phyloP scores from a whole-genome alignment of 2,113 vertebrate species.

The Phalacrocorax brasilianus region DNA sequence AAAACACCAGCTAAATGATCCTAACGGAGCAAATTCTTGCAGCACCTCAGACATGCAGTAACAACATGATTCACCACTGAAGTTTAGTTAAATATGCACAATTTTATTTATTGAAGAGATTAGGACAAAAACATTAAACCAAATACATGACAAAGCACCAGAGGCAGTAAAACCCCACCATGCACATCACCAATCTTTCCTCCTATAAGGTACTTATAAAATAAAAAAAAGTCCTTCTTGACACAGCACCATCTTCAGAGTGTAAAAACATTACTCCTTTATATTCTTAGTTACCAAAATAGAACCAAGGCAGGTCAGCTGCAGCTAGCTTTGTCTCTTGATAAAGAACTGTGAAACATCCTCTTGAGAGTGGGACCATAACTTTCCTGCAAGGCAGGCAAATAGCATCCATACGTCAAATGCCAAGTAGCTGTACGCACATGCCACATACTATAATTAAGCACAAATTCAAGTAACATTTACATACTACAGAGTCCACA shows the following conservation, averaged over 20 bases:
- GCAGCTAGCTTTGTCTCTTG: constrained; percentile 82
- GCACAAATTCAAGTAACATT: constrained; percentile 99
- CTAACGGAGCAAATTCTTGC: neutral
- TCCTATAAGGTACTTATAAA: constrained; percentile 76
- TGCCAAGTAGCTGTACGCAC: constrained; percentile 84
- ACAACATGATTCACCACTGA: neutral
- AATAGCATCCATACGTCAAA: constrained; percentile 90
- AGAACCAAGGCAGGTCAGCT: constrained; percentile 81
- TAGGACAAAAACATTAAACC: constrained; percentile 99
- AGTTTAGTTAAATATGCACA: constrained; percentile 88
- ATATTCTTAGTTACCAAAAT: constrained; percentile 75
- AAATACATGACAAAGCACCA: constrained; percentile 99
- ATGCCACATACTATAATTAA: constrained; percentile 95
- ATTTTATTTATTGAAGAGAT: constrained; percentile 99
- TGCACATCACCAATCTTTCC: constrained; percentile 86
- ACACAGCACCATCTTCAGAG: constrained; percentile 94
- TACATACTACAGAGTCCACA: constrained; percentile 96
- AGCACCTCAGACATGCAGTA: neutral
- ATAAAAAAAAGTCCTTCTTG: constrained; percentile 80
- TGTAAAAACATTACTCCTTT: constrained; percentile 86
- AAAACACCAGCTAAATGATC: neutral
- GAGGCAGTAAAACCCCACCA: constrained; percentile 96
- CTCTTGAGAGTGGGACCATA: constrained; percentile 66
- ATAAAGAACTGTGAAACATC: constrained; percentile 72
- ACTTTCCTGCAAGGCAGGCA: constrained; percentile 84